phyloP scores from a whole-genome alignment of 37 sponge, comb jelly and placozoan species.

The Cladorhizidae sp. region DNA sequence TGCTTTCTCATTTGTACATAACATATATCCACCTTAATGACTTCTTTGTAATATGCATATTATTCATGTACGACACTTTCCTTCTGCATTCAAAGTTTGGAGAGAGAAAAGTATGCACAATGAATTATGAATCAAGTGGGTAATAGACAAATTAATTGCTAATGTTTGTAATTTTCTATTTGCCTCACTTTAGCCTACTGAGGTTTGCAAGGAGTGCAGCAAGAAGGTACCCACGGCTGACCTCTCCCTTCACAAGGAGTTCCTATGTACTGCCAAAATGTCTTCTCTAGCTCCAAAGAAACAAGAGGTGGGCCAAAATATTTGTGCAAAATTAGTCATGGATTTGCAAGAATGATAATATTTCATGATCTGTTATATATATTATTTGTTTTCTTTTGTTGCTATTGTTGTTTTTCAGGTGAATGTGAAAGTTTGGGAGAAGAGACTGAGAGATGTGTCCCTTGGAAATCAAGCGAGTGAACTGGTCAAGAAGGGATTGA shows the following conservation, averaged over 20 bases:
- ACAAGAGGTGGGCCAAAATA: constrained; percentile 34
- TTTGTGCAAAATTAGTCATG: no score
- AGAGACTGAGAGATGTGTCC: constrained; percentile 46
- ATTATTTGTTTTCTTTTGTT: no score
- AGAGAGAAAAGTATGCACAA: no score
- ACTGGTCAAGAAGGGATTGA: constrained; percentile 59
- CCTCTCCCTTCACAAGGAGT: constrained; percentile 53
- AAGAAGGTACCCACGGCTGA: constrained; percentile 61
- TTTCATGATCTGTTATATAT: background rate
- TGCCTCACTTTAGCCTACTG: constrained; percentile 38
- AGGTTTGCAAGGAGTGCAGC: constrained; percentile 73
- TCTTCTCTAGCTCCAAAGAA: constrained; percentile 24
- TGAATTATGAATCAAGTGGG: no score
- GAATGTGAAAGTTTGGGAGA: constrained; percentile 65
- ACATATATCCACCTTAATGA: no score
- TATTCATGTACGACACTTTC: no score
- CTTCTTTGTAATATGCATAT: no score
- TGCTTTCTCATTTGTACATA: no score
- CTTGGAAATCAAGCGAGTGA: constrained; percentile 33
- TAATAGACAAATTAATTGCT: no score
- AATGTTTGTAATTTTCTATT: no score
- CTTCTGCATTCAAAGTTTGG: no score
- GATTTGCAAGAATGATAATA: no score
- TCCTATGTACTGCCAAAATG: constrained; percentile 69
- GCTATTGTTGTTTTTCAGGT: constrained; percentile 26